Evolutionary conservation across 1,140 invertebrate genomes (phyloP), one percentile per base, ranked within the genome.

Genomic region (Elymnias hypermnestra): DNA sequence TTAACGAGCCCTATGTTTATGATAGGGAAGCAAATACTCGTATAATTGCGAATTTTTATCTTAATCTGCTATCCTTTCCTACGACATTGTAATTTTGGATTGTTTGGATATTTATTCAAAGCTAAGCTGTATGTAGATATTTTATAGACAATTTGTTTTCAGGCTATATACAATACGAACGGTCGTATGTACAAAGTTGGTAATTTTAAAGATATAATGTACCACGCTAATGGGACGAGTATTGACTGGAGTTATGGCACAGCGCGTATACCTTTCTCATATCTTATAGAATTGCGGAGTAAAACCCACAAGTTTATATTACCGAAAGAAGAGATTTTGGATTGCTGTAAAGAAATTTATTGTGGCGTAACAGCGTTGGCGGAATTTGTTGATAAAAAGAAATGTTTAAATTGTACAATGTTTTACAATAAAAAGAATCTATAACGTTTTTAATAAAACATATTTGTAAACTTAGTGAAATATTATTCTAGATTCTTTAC

Each of bases 201-300:
- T 0, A 76, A 75, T 40, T 83, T 83, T 40, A 85, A 79, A 46
- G 78, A 84, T 72, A 26, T 85, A 9, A 85, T 83, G 77, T 85
- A 88, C 47, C 55, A 66, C 21, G 90, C 91, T 9, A 86, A 89
- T 14, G 92, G 92, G 2, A 90, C 90, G 2, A 92, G 91, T 47
- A 89, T 91, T 45, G 93, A 94, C 60, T 94, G 91, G 91, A 90
- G 89, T 8, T 90, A 92, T 71, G 91, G 88, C 0, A 84, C 68
- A 1, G 87, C 86, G 1, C 86, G 86, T 1, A 89, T 92, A 5
- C 90, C 90, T 13, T 91, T 92, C 50, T 86, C 91, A 0, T 95
- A 90, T 49, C 89, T 91, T 6, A 81, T 94, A 23, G 94, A 95
- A 71, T 72, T 95, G 22, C 86, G 92, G 2, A 91, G 92, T 36